Base-by-base conservation (phyloP, 2,797 vertebrate genomes). In the Tolypeutes matacus region DNA sequence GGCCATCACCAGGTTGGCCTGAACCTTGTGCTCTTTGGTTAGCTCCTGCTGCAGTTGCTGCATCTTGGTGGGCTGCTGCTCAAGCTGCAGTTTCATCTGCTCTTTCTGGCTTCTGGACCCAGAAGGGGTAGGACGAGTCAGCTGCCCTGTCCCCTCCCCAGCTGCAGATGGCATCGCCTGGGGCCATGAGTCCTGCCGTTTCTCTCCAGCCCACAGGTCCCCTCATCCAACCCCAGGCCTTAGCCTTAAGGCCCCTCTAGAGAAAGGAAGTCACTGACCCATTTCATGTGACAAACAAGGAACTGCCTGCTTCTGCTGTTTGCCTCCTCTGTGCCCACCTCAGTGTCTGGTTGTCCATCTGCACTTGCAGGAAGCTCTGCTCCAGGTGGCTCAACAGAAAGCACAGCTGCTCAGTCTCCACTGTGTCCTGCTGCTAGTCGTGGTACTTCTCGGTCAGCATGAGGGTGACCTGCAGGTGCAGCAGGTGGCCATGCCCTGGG, bases 21-120 rank as follows among this genome's bases (percentile, higher is more conserved):
- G 97, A 69, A 17, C 87, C 77, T 84, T 97, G 89, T 95, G 98
- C 97, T 99, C 98, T 4, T 98, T 67, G 7, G 97, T 94, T 36
- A 99, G 96, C 91, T 98, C 80, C 7, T 58, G 97, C 82, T 94
- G 97, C 78, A 98, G 97, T 46, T 0, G 86, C 10, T 94, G 93
- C 1, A 13, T 67, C 76, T 98, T 92, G 0, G 73, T 86, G 70
- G 89, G 85, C 81, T 83, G 96, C 49, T 25, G 82, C 1, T 82
- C 49, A 92, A 98, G 51, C 91, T 97, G 95, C 2, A 98, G 89
- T 0, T 90, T 91, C 87, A 98, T 67, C 1, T 95, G 94, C 18
- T 85, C 69, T 34, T 92, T 93, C 64, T 98, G 97, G 78, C 96
- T 96, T 92, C 99, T 99, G 96, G 5, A 17, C 27, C n/a, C 83